Conservation (phyloP, 1,140 invertebrate genomes). For the Solenopsis fugax region DNA sequence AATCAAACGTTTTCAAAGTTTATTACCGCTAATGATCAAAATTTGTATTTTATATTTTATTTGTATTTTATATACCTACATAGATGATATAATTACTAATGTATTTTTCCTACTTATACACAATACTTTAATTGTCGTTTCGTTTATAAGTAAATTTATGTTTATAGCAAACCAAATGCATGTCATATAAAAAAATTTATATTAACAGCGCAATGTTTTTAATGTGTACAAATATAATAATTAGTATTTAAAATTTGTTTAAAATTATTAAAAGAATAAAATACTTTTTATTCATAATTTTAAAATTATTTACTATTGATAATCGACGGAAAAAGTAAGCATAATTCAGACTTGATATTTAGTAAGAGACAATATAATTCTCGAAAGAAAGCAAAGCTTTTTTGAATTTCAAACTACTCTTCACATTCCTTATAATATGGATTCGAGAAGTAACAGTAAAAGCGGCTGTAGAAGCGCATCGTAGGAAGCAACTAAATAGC, state of each 20-base stretch:
- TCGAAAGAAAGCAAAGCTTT: background rate
- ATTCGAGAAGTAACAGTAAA: conserved; percentile 17
- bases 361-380: background rate
- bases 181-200: background rate
- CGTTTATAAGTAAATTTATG: background rate
- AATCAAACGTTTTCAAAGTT: background rate
- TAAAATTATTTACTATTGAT: background rate
- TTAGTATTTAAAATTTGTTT: background rate
- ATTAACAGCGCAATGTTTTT: no score
- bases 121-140: background rate
- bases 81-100: background rate
- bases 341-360: background rate
- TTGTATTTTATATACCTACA: background rate
- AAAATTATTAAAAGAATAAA: background rate
- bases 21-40: background rate
- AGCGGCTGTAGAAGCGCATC: conserved; percentile 26
- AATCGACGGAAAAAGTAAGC: background rate
- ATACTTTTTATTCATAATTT: background rate
- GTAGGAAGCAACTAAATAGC: conserved; percentile 69
- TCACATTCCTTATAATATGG: conserved; percentile 8
- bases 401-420: conserved; percentile 20
- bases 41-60: background rate
- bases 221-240: background rate
- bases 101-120: background rate
- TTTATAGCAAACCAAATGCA: background rate